A percentile compares a stretch with the other conserved stretches of the same genome.
These are phyloP conservation scores for Ciconia maguari DNA, from an alignment of 2,113 vertebrate species.

Conservation along the genomic window DNA sequence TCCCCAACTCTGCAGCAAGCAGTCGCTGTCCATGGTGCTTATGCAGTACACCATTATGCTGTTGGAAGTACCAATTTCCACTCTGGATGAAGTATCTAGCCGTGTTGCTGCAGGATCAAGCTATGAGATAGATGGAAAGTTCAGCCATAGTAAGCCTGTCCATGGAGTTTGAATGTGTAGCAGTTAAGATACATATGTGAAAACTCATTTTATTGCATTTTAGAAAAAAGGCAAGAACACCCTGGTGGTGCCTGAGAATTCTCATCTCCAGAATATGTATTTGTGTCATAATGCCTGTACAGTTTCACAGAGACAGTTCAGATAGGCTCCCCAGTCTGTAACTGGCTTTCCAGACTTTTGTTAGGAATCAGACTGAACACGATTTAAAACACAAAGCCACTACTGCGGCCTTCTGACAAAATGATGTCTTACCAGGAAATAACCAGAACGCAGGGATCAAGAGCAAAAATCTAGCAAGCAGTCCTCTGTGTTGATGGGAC, in stretches of 20 bases:
- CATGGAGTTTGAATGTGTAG: neutral
- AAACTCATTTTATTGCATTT: neutral
- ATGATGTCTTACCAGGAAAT: neutral
- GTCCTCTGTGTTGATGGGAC: neutral
- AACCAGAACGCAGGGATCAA: neutral
- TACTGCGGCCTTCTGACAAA: neutral
- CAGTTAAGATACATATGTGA: neutral
- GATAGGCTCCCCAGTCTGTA: neutral
- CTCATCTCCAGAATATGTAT: neutral
- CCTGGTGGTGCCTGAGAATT: neutral
- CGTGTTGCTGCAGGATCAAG: neutral
- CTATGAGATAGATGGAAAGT: accelerated
- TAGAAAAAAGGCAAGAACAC: neutral
- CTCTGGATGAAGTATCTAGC: neutral
- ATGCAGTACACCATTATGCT: accelerated
- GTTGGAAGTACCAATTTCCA: neutral
- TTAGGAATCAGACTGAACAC: neutral
- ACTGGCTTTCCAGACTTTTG: neutral
- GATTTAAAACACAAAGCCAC: neutral
- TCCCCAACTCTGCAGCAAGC: accelerated
- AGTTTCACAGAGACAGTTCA: neutral
- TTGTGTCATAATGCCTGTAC: neutral
- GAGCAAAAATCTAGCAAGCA: neutral
- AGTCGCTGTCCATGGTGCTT: neutral
- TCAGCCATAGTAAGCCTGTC: neutral